Percentiles rank a stretch among this genome's conserved stretches.
phyloP scores from a whole-genome alignment of 2,797 vertebrate species.

The Basileuterus tristriatus region DNA sequence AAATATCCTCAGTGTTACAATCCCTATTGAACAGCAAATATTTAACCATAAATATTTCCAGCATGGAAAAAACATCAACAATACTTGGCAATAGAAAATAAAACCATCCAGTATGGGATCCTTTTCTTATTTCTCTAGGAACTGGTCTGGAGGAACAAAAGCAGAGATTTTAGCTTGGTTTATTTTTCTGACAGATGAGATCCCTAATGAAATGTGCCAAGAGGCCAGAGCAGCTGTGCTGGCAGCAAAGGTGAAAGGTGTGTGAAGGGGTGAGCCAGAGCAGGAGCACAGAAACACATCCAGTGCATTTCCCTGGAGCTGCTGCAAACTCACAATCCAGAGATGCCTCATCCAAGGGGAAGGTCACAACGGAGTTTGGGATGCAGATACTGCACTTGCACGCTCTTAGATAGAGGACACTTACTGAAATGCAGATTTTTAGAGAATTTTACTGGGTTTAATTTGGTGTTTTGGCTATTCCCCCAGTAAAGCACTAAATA shows the following conservation, averaged over 20 bases:
- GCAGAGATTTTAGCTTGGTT: neutral
- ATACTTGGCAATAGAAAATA: neutral
- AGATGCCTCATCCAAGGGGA: neutral
- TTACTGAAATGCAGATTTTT: neutral
- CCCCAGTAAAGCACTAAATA: neutral
- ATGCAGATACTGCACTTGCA: neutral
- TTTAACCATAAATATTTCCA: neutral
- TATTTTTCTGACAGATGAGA: neutral
- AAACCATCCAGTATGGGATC: neutral
- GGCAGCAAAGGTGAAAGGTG: neutral
- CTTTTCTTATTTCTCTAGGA: neutral
- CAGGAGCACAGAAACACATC: neutral
- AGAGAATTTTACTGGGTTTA: neutral
- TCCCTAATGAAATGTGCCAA: rapidly evolving
- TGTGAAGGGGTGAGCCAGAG: neutral
- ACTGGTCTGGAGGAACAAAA: neutral
- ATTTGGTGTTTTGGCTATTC: neutral
- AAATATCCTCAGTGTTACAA: neutral
- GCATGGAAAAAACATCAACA: neutral
- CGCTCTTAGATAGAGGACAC: neutral
- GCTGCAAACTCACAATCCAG: neutral
- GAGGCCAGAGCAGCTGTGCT: neutral
- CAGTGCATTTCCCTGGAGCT: neutral
- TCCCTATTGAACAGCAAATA: neutral
- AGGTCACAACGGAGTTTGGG: neutral